Evolutionary conservation across 2,888 invertebrate species (phyloP).

Genomic region (Monochamus alternatus): DNA sequence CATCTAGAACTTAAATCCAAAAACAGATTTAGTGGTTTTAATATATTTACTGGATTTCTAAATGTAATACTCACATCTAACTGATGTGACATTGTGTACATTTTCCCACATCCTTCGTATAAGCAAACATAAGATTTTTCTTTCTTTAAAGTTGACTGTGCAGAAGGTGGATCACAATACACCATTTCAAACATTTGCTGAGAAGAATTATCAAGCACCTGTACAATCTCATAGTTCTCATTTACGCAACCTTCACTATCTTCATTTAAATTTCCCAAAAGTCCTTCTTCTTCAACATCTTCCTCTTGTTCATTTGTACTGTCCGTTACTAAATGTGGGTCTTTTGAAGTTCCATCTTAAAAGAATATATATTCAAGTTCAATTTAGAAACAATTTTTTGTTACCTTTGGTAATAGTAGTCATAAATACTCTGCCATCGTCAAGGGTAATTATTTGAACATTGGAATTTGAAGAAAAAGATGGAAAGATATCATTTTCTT

Average conservation of each 20-base stretch:
- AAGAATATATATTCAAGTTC: conserved; percentile 8
- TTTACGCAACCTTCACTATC: conserved; percentile 26
- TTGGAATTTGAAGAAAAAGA: conserved; percentile 14
- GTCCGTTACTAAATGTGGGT: conserved; percentile 49
- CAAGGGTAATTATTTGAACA: conserved; percentile 27
- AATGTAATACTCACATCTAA: conserved; percentile 68
- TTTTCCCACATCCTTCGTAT: conserved; percentile 71
- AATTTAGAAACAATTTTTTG: background rate
- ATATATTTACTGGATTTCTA: too few species aligned
- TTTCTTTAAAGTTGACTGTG: conserved; percentile 50
- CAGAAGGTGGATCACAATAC: conserved; percentile 37
- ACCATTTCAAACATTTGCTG: conserved; percentile 43
- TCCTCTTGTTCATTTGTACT: conserved; percentile 43
- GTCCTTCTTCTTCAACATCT: conserved; percentile 53
- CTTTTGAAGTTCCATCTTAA: conserved; percentile 49
- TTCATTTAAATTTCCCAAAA: conserved; percentile 37
- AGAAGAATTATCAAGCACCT: conserved; percentile 38
- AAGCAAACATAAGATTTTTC: conserved; percentile 69
- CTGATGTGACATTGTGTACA: conserved; percentile 72
- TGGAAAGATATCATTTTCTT: background rate
- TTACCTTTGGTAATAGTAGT: conserved; percentile 27
- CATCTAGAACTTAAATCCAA: too few species aligned
- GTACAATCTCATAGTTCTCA: conserved; percentile 31
- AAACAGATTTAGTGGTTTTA: too few species aligned
- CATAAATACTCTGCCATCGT: conserved; percentile 30